phyloP scores from a whole-genome alignment of 2,797 vertebrate species.

The Chromis chromis region DNA sequence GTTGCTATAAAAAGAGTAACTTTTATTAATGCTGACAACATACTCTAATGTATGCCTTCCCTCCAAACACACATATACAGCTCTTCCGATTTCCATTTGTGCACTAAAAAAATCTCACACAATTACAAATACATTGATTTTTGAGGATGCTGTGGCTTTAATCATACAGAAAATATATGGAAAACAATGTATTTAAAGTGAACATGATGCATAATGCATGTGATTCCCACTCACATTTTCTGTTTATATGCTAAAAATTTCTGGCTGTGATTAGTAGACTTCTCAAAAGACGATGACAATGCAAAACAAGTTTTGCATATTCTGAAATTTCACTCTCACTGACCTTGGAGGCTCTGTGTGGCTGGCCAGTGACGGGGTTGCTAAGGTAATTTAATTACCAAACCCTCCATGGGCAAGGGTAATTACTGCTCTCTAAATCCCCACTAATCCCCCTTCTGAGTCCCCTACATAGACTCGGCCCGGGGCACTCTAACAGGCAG shows the following conservation, averaged over 20 bases:
- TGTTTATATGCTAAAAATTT: neutral
- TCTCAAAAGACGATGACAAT: neutral
- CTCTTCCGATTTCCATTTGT: neutral
- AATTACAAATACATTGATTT: neutral
- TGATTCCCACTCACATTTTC: neutral
- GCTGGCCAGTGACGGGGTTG: slow-evolving; percentile 64
- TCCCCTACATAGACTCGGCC: slow-evolving; percentile 61
- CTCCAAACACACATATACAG: neutral
- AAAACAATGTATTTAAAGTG: neutral
- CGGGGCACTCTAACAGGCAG: slow-evolving; percentile 44
- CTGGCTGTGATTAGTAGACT: neutral
- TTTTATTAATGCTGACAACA: neutral
- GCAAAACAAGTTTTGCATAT: slow-evolving; percentile 25
- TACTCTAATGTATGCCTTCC: neutral
- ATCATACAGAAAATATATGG: neutral
- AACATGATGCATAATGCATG: slow-evolving; percentile 12
- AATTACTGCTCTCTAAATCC: slow-evolving; percentile 84
- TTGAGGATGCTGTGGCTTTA: neutral
- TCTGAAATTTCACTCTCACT: slow-evolving; percentile 23
- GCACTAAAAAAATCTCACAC: neutral
- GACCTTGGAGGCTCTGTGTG: slow-evolving; percentile 63
- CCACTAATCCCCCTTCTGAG: slow-evolving; percentile 80
- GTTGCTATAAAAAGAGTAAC: neutral
- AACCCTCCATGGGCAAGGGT: slow-evolving; percentile 72
- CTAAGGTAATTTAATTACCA: slow-evolving; percentile 85